These are phyloP conservation scores for Desoria tigrina DNA, from an alignment of 2,888 invertebrate species.

Conservation along the genomic window DNA sequence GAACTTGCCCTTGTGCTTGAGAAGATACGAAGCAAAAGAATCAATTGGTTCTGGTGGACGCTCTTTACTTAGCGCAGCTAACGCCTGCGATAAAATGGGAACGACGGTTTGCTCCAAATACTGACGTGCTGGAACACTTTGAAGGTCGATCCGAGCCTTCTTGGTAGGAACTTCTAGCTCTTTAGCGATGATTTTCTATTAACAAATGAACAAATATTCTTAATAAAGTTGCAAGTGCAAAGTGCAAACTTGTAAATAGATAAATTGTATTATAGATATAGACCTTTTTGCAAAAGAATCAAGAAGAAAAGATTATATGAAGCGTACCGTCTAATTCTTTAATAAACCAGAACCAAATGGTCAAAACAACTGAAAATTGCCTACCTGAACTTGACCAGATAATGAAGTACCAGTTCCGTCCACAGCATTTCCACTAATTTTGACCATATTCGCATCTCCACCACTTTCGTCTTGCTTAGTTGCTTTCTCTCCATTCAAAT, in stretches of 20 bases:
- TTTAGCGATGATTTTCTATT: slow-evolving; percentile 46
- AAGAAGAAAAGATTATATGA: too few species aligned
- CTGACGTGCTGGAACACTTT: slow-evolving; percentile 87
- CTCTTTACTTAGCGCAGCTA: slow-evolving; percentile 89
- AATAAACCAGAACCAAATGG: too few species aligned
- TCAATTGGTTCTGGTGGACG: slow-evolving; percentile 90
- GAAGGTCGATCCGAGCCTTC: slow-evolving; percentile 78
- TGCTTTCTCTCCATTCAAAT: slow-evolving; percentile 6
- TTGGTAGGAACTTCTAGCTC: slow-evolving; percentile 62
- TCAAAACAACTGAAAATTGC: too few species aligned
- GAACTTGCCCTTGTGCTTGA: slow-evolving; percentile 84
- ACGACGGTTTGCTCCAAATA: slow-evolving; percentile 98
- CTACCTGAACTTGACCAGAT: slow-evolving; percentile 44
- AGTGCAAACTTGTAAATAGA: too few species aligned
- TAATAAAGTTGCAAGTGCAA: background rate
- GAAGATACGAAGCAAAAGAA: slow-evolving; percentile 84
- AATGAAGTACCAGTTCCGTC: slow-evolving; percentile 46
- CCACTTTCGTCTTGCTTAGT: background rate
- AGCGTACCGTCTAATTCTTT: too few species aligned
- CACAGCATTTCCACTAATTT: slow-evolving; percentile 21
- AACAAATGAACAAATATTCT: slow-evolving; percentile 18
- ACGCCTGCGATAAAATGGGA: slow-evolving; percentile 87
- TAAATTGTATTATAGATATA: background rate
- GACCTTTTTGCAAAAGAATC: too few species aligned
- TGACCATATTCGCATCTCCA: slow-evolving; percentile 2